Evolutionary conservation across 2,888 invertebrate species (phyloP).

Genomic region (Eupithecia tripunctaria): DNA sequence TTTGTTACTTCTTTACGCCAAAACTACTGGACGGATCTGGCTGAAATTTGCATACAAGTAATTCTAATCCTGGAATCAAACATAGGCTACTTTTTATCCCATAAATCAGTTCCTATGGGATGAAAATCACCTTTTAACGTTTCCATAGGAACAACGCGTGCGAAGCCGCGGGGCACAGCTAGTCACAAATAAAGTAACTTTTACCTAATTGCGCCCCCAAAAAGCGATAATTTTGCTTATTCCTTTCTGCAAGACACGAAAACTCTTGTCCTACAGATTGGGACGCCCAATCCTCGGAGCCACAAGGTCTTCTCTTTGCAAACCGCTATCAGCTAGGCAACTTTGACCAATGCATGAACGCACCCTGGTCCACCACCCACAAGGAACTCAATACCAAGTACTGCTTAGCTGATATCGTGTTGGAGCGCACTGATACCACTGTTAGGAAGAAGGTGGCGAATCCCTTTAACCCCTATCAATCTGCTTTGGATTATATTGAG

Average conservation of each 20-base stretch:
- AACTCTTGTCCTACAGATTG: conserved; percentile 75
- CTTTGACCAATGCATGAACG: conserved; percentile 84
- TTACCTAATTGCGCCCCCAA: neutral
- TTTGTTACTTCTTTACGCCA: too few species aligned
- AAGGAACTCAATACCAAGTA: conserved; percentile 73
- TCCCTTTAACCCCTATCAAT: conserved; percentile 69
- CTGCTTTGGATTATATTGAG: conserved; percentile 75
- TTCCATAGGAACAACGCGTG: too few species aligned
- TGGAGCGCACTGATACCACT: conserved; percentile 65
- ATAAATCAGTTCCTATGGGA: too few species aligned
- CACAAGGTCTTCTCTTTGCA: conserved; percentile 83
- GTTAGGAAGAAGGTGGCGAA: conserved; percentile 53
- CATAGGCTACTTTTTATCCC: too few species aligned
- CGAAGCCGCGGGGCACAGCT: too few species aligned
- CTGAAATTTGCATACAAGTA: too few species aligned
- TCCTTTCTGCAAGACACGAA: neutral
- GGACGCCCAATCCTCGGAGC: conserved; percentile 85
- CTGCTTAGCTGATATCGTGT: conserved; percentile 77
- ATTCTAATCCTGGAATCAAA: too few species aligned
- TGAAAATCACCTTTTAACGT: too few species aligned
- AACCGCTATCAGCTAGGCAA: conserved; percentile 85
- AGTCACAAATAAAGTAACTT: neutral
- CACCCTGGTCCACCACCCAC: conserved; percentile 64
- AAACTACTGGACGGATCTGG: too few species aligned
- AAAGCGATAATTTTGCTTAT: neutral